Evolutionary conservation across 1,140 invertebrate genomes (phyloP).

Genomic region (Sycophaga agraensis): DNA sequence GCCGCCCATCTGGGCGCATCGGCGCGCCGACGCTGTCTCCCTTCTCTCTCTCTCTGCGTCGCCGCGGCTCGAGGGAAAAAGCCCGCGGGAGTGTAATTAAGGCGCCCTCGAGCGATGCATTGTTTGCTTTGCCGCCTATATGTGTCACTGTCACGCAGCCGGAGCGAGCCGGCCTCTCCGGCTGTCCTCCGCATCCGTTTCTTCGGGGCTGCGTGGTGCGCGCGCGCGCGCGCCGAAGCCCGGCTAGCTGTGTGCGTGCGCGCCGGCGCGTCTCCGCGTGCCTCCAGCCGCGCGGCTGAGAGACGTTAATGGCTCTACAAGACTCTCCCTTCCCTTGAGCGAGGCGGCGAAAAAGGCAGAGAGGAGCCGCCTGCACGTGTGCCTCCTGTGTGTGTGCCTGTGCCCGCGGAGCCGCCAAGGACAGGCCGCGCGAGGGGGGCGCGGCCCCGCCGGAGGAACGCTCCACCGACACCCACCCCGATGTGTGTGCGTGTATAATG

Average conservation of each 20-base stretch:
- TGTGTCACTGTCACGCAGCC: slow-evolving; percentile 49
- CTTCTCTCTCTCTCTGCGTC: no score
- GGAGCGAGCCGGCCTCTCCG: no score
- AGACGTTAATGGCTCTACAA: slow-evolving; percentile 31
- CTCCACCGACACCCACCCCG: no score
- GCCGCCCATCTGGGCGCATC: slow-evolving; percentile 26
- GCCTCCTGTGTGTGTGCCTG: no score
- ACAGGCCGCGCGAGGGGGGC: neutral
- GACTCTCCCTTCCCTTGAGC: slow-evolving; percentile 9
- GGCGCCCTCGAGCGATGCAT: slow-evolving; percentile 45
- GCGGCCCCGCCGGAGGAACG: neutral
- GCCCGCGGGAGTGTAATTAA: slow-evolving; percentile 45
- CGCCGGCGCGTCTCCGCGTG: no score
- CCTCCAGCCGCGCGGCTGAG: neutral
- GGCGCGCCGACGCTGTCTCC: no score
- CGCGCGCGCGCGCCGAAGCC: no score
- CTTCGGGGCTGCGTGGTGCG: slow-evolving; percentile 28
- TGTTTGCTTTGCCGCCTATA: slow-evolving; percentile 50
- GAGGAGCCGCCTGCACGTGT: no score
- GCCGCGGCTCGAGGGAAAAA: slow-evolving; percentile 34
- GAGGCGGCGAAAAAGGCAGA: neutral
- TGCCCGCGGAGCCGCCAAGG: neutral
- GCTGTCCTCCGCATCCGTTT: slow-evolving; percentile 42
- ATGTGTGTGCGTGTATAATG: neutral
- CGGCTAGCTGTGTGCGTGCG: no score